Base-by-base conservation (phyloP, 2,888 invertebrate species). In the Philaethria dido region DNA sequence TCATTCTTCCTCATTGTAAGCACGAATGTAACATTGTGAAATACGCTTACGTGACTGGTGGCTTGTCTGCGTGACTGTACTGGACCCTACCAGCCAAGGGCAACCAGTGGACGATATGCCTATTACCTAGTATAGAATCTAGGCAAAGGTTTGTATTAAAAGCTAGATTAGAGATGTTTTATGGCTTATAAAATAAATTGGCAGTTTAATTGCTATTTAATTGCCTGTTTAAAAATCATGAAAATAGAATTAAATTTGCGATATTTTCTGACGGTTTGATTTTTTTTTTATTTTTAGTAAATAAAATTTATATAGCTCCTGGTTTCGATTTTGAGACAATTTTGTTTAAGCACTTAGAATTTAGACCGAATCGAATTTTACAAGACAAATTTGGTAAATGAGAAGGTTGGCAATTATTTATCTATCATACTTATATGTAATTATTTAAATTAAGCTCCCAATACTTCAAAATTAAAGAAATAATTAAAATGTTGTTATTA, bases 41-140 rank as follows among this genome's bases (percentile, higher is more conserved):
- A 67, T 64, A 68, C 22, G 42, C 25, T 50, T 68, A 63, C 65
- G 70, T 70, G 70, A 70, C 68, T 65, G 42, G 59, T 62, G 60
- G 52, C 68, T 73, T 72, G 72, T 36, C 68, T 69, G 59, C 66
- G 69, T 69, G 70, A 72, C 69, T 64, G 76, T 74, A 73, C 70
- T 57, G 55, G 64, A 33, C 62, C 29, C 39, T 62, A 60, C 60
- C 29, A 65, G 57, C 69, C 77, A 77, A 77, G 77, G 77, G 75
- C 73, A 74, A 69, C 77, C 39, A 55, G 72, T 74, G 68, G 66
- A 64, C 64, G 64, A 68, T 20, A 66, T 55, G 66, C 60, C 48
- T 59, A 42, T 62, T 52, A 64, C 69, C 68, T 70, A 70, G 70
- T 33, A 47, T 18, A 60, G 62, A 64, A 64, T 69, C 64, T 71